These are phyloP conservation scores for Harpalus rubripes DNA, from an alignment of 2,888 invertebrate genomes.

Conservation along the genomic window DNA sequence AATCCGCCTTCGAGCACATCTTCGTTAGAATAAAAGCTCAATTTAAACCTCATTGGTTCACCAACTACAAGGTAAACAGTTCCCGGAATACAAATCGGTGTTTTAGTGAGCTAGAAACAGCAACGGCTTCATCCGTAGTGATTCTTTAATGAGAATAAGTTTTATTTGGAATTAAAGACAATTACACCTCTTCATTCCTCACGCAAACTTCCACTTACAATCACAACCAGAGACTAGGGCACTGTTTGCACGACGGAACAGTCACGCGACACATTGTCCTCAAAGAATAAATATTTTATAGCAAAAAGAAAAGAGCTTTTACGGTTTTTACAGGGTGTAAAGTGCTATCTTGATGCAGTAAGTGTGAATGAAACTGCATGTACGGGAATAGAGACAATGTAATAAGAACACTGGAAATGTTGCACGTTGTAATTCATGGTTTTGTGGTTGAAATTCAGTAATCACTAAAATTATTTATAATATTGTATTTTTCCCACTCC, in stretches of 20 bases:
- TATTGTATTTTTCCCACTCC: no score
- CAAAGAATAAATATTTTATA: not conserved
- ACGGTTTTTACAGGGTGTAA: not conserved
- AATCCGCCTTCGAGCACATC: not conserved
- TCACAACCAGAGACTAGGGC: not conserved
- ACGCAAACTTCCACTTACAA: slow-evolving; percentile 28
- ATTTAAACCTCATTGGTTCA: not conserved
- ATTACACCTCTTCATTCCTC: slow-evolving; percentile 26
- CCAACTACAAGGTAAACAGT: slow-evolving; percentile 2
- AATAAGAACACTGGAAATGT: not conserved
- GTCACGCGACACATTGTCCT: slow-evolving; percentile 13
- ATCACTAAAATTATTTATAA: no score
- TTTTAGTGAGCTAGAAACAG: slow-evolving; percentile 3
- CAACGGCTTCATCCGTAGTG: not conserved
- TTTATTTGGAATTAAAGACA: slow-evolving; percentile 34
- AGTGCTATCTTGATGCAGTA: not conserved
- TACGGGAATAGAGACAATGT: not conserved
- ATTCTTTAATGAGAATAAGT: slow-evolving; percentile 31
- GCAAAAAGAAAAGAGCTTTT: not conserved
- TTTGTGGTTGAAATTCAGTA: no score
- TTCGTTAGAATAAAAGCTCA: slow-evolving; percentile 14
- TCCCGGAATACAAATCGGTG: slow-evolving; percentile 27
- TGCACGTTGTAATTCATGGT: no score
- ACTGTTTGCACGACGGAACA: not conserved
- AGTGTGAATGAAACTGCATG: not conserved